Conservation (phyloP, 2,888 invertebrate species). For the Thymelicus lineola region DNA sequence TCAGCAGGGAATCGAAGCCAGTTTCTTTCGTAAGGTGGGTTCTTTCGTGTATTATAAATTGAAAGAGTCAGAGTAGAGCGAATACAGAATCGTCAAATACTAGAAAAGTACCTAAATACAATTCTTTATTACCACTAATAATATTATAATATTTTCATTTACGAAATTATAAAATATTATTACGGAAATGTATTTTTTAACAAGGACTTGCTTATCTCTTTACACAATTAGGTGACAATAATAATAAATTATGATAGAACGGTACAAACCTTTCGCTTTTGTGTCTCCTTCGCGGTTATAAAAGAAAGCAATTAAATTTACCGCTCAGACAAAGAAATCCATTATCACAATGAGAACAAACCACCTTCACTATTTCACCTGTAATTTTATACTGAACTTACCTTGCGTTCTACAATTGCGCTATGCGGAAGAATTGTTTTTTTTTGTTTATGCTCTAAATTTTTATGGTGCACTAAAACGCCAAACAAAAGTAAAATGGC, state of each 20-base stretch:
- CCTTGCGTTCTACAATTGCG: slow-evolving; percentile 62
- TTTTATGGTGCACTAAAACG: slow-evolving; percentile 73
- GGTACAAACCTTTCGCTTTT: slow-evolving; percentile 57
- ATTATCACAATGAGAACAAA: slow-evolving; percentile 73
- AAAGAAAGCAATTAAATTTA: slow-evolving; percentile 77
- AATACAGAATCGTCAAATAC: too few species aligned
- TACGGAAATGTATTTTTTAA: too few species aligned
- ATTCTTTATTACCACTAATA: too few species aligned
- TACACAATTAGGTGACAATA: neutral
- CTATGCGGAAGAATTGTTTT: slow-evolving; percentile 77
- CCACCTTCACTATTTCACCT: slow-evolving; percentile 82
- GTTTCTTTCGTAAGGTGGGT: too few species aligned
- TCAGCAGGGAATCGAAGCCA: too few species aligned
- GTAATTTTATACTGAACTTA: slow-evolving; percentile 76
- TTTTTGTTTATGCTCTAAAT: slow-evolving; percentile 81
- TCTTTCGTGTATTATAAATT: too few species aligned
- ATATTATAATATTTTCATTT: too few species aligned
- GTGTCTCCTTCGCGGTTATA: slow-evolving; percentile 53
- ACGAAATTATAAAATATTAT: too few species aligned
- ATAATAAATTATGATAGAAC: slow-evolving; percentile 48
- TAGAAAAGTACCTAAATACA: too few species aligned
- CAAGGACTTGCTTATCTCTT: neutral
- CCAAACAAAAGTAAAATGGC: slow-evolving; percentile 64
- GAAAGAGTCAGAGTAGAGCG: too few species aligned
- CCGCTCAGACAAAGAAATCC: slow-evolving; percentile 66